Conservation (phyloP, 2,113 vertebrate genomes). For the Zosterops lateralis region DNA sequence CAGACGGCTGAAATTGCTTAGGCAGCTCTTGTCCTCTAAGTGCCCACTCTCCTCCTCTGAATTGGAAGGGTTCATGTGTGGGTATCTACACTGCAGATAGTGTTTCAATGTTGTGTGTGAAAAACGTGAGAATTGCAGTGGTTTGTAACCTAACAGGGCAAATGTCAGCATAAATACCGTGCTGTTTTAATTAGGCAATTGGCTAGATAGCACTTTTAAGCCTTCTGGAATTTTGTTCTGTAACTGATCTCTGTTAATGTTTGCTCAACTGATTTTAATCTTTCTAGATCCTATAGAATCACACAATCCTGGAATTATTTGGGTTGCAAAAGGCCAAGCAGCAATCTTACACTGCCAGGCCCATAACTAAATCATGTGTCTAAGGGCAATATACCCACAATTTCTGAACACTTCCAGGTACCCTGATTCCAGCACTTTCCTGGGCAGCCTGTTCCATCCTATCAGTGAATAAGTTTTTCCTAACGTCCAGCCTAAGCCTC, state of each 20-base stretch:
- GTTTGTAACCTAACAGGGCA: neutral
- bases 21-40: neutral
- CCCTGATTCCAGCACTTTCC: fast-evolving
- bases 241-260: neutral
- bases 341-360: neutral
- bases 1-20: neutral
- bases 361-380: neutral
- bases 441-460: neutral
- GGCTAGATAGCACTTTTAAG: neutral
- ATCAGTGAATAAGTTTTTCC: neutral
- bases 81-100: neutral
- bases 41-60: neutral
- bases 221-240: neutral
- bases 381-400: neutral
- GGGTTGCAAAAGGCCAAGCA: neutral
- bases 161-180: neutral
- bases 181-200: neutral
- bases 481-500: neutral
- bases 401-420: neutral
- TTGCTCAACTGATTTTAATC: neutral
- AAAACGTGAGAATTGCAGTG: neutral
- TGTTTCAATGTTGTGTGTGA: neutral
- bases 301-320: neutral
- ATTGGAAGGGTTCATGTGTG: neutral
- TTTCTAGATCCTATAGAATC: neutral